A percentile compares a stretch with the other conserved stretches of the same genome.
Conservation (phyloP, 2,113 vertebrate species). For the Xiphophorus hellerii region DNA sequence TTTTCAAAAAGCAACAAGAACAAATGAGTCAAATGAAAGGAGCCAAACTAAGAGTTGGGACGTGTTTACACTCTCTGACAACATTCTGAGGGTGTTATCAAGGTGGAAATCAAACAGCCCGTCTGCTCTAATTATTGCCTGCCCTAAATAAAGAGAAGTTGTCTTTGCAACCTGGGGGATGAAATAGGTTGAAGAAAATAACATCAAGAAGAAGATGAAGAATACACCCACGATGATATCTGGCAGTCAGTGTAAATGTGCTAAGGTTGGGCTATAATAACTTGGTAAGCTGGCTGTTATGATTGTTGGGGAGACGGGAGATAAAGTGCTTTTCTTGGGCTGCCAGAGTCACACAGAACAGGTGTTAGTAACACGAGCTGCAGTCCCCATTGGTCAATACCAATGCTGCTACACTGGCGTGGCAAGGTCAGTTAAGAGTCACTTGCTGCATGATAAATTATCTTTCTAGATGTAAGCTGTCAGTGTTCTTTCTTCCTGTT, state of each 20-base stretch:
- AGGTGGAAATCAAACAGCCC: slow-evolving; percentile 75
- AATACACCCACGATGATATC: slow-evolving; percentile 67
- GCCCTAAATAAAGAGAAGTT: slow-evolving; percentile 76
- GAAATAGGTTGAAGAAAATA: slow-evolving; percentile 71
- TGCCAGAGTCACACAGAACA: slow-evolving; percentile 68
- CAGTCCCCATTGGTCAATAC: slow-evolving; percentile 57
- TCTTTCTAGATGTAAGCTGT: neutral
- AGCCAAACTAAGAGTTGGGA: slow-evolving; percentile 65
- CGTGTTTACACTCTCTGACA: slow-evolving; percentile 77
- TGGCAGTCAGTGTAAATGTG: slow-evolving; percentile 73
- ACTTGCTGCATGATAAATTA: neutral
- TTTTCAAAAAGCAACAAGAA: slow-evolving; percentile 71
- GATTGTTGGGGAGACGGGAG: slow-evolving; percentile 76
- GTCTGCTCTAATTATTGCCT: slow-evolving; percentile 78
- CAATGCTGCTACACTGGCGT: slow-evolving; percentile 7
- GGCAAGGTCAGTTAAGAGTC: slow-evolving; percentile 33
- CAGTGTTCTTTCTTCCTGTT: neutral
- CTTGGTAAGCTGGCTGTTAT: slow-evolving; percentile 75
- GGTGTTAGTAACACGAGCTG: slow-evolving; percentile 61
- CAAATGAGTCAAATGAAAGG: slow-evolving; percentile 77
- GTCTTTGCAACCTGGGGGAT: slow-evolving; percentile 67
- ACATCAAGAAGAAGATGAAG: slow-evolving; percentile 68
- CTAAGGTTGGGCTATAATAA: slow-evolving; percentile 74
- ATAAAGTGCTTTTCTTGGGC: slow-evolving; percentile 75
- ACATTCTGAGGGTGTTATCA: slow-evolving; percentile 78